Evolutionary conservation across 2,888 invertebrate genomes (phyloP).

Genomic region (Harpalus rufipes): DNA sequence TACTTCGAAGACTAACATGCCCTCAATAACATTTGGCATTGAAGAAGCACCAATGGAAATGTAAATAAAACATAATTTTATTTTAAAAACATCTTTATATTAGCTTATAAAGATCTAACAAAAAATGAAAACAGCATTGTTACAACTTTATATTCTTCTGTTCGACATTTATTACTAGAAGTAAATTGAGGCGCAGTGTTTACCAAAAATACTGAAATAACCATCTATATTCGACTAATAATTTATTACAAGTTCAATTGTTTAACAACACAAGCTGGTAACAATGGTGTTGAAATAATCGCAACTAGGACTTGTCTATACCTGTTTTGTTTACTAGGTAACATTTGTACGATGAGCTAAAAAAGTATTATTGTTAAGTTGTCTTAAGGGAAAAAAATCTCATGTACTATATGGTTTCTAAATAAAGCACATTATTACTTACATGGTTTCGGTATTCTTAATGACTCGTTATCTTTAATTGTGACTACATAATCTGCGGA

Average conservation of each 20-base stretch:
- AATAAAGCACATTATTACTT: slow-evolving; percentile 73
- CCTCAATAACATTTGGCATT: slow-evolving; percentile 45
- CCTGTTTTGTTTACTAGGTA: slow-evolving; percentile 72
- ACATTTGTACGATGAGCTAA: slow-evolving; percentile 75
- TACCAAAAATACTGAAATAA: slow-evolving; percentile 48
- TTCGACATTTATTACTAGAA: slow-evolving; percentile 10
- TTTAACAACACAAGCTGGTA: slow-evolving; percentile 63
- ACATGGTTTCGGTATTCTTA: slow-evolving; percentile 89
- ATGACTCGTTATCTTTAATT: slow-evolving; percentile 87
- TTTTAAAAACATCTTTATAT: slow-evolving; percentile 62
- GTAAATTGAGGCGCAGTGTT: slow-evolving; percentile 33
- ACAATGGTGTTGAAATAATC: slow-evolving; percentile 61
- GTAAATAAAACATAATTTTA: slow-evolving; percentile 50
- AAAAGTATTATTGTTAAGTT: slow-evolving; percentile 65
- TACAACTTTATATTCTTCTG: slow-evolving; percentile 37
- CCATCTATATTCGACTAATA: slow-evolving; percentile 54
- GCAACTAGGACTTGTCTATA: slow-evolving; percentile 60
- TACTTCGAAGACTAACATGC: slow-evolving; percentile 51
- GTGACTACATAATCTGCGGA: slow-evolving; percentile 88
- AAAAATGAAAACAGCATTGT: slow-evolving; percentile 57
- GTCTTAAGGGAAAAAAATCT: background rate
- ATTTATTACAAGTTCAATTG: slow-evolving; percentile 53
- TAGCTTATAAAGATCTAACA: slow-evolving; percentile 58
- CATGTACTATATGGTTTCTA: background rate
- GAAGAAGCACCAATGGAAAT: slow-evolving; percentile 68